These are phyloP conservation scores for Apeltes quadracus DNA, from an alignment of 2,113 vertebrate genomes.

Conservation along the genomic window DNA sequence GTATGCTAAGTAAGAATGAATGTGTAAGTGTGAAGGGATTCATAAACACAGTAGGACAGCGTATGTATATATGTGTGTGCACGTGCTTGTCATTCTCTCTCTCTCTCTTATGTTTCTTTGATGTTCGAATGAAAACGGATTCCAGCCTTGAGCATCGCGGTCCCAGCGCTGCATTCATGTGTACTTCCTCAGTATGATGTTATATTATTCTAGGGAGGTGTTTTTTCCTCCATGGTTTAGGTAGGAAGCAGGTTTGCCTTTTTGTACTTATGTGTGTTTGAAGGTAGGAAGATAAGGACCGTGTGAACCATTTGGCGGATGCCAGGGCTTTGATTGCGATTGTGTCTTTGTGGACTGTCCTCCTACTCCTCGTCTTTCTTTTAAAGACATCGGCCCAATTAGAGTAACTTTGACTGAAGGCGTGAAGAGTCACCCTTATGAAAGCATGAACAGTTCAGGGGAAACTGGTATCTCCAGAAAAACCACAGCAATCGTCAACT, in stretches of 20 bases:
- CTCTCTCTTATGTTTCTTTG: constrained; percentile 61
- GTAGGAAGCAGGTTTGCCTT: constrained; percentile 13
- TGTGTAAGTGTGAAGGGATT: constrained; percentile 52
- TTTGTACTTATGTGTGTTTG: constrained; percentile 35
- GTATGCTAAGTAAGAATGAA: constrained; percentile 53
- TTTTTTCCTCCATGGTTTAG: constrained; percentile 8
- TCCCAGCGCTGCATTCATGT: constrained; percentile 42
- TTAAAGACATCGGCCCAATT: neutral
- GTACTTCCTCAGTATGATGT: constrained; percentile 33
- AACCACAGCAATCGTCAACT: neutral
- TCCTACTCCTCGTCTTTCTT: neutral
- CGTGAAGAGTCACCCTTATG: neutral
- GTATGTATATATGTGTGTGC: neutral
- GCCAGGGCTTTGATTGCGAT: constrained; percentile 2
- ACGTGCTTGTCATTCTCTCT: constrained; percentile 10
- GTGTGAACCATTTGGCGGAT: constrained; percentile 14
- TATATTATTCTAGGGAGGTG: constrained; percentile 32
- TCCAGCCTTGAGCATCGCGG: constrained; percentile 32
- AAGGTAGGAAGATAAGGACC: constrained; percentile 15
- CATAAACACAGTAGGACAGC: constrained; percentile 23
- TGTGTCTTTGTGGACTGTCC: constrained; percentile 12
- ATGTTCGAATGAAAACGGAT: constrained; percentile 57
- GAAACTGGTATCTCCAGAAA: neutral
- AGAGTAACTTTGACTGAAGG: neutral
- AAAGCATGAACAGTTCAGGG: neutral